phyloP scores from a whole-genome alignment of 2,888 invertebrate species.

The Autographa gamma region DNA sequence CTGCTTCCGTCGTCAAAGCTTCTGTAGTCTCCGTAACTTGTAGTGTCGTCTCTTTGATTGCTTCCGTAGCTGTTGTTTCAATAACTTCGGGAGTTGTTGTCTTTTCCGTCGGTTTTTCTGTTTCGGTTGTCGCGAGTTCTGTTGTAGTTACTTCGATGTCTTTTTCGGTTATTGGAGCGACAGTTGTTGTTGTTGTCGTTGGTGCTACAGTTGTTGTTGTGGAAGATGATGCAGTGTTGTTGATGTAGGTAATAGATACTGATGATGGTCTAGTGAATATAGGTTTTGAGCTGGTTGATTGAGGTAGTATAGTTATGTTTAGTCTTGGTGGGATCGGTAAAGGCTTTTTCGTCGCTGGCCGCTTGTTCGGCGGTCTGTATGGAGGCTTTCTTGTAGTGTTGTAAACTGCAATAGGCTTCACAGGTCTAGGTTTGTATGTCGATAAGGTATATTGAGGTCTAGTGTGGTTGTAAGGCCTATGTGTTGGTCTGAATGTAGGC shows the following conservation, averaged over 20 bases:
- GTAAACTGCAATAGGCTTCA: conserved; percentile 71
- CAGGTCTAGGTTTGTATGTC: conserved; percentile 78
- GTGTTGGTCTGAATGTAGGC: conserved; percentile 78
- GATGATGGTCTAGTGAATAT: conserved; percentile 76
- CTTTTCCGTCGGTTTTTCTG: conserved; percentile 40
- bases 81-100: conserved; percentile 37
- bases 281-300: conserved; percentile 80
- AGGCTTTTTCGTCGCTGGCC: conserved; percentile 79
- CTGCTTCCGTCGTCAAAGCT: conserved; percentile 30
- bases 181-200: conserved; percentile 58
- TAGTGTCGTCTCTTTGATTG: conserved; percentile 27
- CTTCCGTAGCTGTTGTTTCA: conserved; percentile 45
- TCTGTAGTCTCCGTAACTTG: conserved; percentile 27
- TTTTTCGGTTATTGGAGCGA: conserved; percentile 54
- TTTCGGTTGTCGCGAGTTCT: conserved; percentile 36
- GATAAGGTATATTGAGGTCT: conserved; percentile 73
- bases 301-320: conserved; percentile 83
- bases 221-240: conserved; percentile 69
- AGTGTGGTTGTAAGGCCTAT: conserved; percentile 79
- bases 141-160: conserved; percentile 62
- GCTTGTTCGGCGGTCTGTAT: conserved; percentile 74
- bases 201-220: conserved; percentile 64
- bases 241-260: conserved; percentile 80
- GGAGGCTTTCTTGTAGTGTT: conserved; percentile 82
- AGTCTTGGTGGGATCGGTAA: conserved; percentile 82